Base-by-base conservation (phyloP, 2,113 vertebrate genomes). In the Amblyornis subalaris region DNA sequence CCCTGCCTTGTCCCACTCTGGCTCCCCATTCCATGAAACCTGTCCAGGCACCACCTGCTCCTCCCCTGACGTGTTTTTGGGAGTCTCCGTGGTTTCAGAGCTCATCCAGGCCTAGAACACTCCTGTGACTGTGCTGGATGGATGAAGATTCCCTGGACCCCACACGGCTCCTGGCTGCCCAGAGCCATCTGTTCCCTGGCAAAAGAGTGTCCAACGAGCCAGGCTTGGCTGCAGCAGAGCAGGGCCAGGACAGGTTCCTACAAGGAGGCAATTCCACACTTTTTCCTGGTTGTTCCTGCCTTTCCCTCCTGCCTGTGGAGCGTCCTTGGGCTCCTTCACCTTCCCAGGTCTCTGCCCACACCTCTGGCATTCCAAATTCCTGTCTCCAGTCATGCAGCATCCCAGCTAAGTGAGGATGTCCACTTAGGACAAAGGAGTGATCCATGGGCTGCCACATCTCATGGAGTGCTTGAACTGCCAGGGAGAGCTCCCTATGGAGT, bases 21-120 rank as follows among this genome's bases (percentile, higher is more conserved):
- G n/a, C 62, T 72, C 7, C 70, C 7, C 6, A 1, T 5, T 3
- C 29, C 7, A 0, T 6, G 35, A 4, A 3, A 7, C 26, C 4
- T 2, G 15, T 35, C 47, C 48, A 47, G 21, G 48, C 60, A 23
- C 50, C 40, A 26, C 9, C 61, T 40, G 60, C 35, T 51, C 9
- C 57, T 10, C 55, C 1, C 51, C 85, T 21, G 65, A n/a, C 0
- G 6, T 18, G 25, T 6, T 47, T 82, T 22, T 0, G 1, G 48
- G 62, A 47, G 21, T 24, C 22, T 85, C 75, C 2, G 5, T 18
- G 79, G 6, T 60, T 73, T 26, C 67, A 0, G 0, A 70, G 70
- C 69, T 54, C 72, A 57, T 55, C 36, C 81, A 84, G 70, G 58
- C 60, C 70, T 0, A 14, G 14, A 79, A 19, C 31, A 35, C 17